Evolutionary conservation across 1,140 invertebrate species (phyloP).

Genomic region (Euglossa dilemma): DNA sequence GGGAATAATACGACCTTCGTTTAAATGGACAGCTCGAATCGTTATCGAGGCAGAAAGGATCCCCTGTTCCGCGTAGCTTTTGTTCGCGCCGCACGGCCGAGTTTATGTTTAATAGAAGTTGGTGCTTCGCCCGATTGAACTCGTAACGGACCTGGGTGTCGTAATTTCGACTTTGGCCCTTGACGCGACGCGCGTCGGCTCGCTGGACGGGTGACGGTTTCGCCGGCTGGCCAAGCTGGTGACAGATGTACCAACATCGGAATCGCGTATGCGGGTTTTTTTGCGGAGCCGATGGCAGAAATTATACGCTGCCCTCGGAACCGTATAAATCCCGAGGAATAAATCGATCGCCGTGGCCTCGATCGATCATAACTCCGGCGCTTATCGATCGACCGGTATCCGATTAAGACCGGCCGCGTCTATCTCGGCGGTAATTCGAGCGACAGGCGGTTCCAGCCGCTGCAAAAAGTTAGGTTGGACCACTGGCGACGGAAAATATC

Average conservation of each 20-base stretch:
- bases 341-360: too few species aligned
- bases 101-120: conserved; percentile 26
- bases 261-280: neutral
- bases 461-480: conserved; percentile 42
- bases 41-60: neutral
- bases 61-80: neutral
- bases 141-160: neutral
- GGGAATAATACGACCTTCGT: conserved; percentile 3
- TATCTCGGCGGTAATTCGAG: conserved; percentile 45
- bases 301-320: too few species aligned
- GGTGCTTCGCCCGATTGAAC: neutral
- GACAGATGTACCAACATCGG: neutral
- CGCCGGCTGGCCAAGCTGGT: neutral
- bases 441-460: conserved; percentile 30
- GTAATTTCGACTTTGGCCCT: neutral
- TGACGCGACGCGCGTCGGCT: too few species aligned
- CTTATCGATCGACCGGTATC: conserved; percentile 34
- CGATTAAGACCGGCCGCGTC: conserved; percentile 55
- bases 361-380: conserved; percentile 15
- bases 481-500: conserved; percentile 47
- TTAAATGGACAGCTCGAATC: conserved; percentile 1
- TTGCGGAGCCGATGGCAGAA: too few species aligned
- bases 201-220: too few species aligned
- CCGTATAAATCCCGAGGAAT: too few species aligned
- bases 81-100: neutral